phyloP scores from a whole-genome alignment of 30 jellyfish, hydroid and myxozoan genomes.

The Pelagia noctiluca region DNA sequence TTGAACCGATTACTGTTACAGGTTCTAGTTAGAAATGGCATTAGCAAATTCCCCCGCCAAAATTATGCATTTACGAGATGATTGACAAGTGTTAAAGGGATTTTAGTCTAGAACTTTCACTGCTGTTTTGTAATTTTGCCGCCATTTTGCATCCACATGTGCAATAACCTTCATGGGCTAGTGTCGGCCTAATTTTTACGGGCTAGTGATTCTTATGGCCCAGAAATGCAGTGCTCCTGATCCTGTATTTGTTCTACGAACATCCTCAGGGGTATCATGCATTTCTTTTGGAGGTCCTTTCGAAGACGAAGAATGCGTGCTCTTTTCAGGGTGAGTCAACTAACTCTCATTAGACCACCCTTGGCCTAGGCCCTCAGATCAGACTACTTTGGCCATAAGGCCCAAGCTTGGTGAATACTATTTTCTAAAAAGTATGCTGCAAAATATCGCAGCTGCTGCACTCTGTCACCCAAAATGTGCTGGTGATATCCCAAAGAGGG shows the following conservation, averaged over 20 bases:
- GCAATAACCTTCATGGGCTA: too few relatives aligned
- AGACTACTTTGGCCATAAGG: neutral
- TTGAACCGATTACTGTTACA: too few relatives aligned
- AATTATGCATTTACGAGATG: too few relatives aligned
- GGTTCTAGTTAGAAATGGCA: too few relatives aligned
- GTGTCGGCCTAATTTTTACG: neutral
- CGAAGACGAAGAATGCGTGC: conserved; percentile 13
- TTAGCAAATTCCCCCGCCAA: too few relatives aligned
- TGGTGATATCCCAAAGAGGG: neutral
- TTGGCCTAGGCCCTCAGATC: too few relatives aligned
- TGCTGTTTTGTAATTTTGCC: too few relatives aligned
- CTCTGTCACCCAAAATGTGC: neutral
- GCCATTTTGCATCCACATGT: too few relatives aligned
- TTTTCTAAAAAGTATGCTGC: neutral
- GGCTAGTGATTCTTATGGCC: conserved; percentile 8
- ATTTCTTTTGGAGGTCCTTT: conserved; percentile 37
- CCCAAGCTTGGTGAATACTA: neutral
- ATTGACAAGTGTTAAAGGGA: too few relatives aligned
- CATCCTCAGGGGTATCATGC: conserved; percentile 51
- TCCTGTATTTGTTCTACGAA: conserved; percentile 66
- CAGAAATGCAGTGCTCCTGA: conserved; percentile 27
- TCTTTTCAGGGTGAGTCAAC: conserved; percentile 67
- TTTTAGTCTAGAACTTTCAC: too few relatives aligned
- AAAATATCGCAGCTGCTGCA: neutral
- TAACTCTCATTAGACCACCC: neutral